Evolutionary conservation across 2,888 invertebrate genomes (phyloP), one percentile per base, ranked within the genome.

Genomic region (Parnassius smintheus): DNA sequence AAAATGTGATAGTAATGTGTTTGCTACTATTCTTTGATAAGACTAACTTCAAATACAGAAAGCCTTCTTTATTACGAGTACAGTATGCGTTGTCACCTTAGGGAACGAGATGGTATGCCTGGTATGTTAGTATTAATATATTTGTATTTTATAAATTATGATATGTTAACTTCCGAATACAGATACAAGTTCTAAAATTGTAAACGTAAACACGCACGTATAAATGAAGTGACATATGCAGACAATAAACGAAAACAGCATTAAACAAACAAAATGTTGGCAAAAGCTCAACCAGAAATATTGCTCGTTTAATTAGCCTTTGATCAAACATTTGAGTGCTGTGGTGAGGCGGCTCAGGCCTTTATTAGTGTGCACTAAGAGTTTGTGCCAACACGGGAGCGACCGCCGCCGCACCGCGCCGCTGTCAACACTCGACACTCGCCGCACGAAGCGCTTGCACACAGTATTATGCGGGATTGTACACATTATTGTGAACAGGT

Each of bases 301-400:
- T 49, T 49, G 4, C 49, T 49, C 13, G 18, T 41, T 13, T 41
- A 53, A 53, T 53, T 53, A 53, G 41, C 11, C 41, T 41, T 53
- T 41, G 41, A 52, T 52, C 52, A 52, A 52, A 52, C 35, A 52
- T 25, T 35, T 11, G 52, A 41, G 53, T 42, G 41, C 41, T 41
- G 53, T 3, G 25, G 41, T n/a, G 53, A 41, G 53, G 41, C 41
- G 51, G 51, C 51, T 25, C 41, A 11, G n/a, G 41, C n/a, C n/a
- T 41, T 53, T 53, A 53, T 53, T 25, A 53, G n/a, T 41, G 22
- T 41, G 35, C 53, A 41, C n/a, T 53, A n/a, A 53, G 51, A 22
- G 51, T 35, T 51, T 51, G 51, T 49, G 49, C 18, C 49, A 49
- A 49, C 49, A 49, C 49, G 13, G 18, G 2, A 13, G 13, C 13